Conservation (phyloP, 1,140 invertebrate genomes). For the Zaprionus inermis region DNA sequence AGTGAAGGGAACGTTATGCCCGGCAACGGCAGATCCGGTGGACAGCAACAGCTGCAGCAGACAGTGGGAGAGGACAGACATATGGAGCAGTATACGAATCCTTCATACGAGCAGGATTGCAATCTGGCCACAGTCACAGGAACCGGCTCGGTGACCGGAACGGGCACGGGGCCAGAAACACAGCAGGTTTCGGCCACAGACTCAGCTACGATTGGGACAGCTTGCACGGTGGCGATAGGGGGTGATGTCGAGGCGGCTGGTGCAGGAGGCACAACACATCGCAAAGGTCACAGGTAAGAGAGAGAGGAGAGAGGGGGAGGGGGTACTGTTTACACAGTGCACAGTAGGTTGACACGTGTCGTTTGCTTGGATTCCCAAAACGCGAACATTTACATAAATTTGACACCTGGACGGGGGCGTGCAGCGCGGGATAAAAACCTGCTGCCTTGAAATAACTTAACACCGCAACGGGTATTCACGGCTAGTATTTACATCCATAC, state of each 20-base stretch:
- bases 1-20: slow-evolving; percentile 69
- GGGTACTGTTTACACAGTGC: slow-evolving; percentile 22
- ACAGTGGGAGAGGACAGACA: slow-evolving; percentile 17
- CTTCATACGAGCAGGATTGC: slow-evolving; percentile 75
- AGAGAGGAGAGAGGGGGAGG: neutral
- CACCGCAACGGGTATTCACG: neutral
- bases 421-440: neutral
- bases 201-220: slow-evolving; percentile 37
- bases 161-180: slow-evolving; percentile 24
- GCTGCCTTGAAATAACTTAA: neutral
- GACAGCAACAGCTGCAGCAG: slow-evolving; percentile 36
- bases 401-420: slow-evolving; percentile 55
- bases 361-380: slow-evolving; percentile 9
- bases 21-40: slow-evolving; percentile 46
- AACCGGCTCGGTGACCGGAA: slow-evolving; percentile 18
- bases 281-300: slow-evolving; percentile 81
- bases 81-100: slow-evolving; percentile 75
- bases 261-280: slow-evolving; percentile 63
- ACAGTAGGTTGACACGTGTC: slow-evolving; percentile 24
- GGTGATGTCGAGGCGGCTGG: slow-evolving; percentile 37
- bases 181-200: slow-evolving; percentile 11
- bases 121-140: slow-evolving; percentile 26
- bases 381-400: slow-evolving; percentile 60
- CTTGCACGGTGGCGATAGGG: neutral
- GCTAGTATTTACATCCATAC: neutral